Conservation (phyloP, 1,140 invertebrate species). For the Teleogryllus occipitalis region DNA sequence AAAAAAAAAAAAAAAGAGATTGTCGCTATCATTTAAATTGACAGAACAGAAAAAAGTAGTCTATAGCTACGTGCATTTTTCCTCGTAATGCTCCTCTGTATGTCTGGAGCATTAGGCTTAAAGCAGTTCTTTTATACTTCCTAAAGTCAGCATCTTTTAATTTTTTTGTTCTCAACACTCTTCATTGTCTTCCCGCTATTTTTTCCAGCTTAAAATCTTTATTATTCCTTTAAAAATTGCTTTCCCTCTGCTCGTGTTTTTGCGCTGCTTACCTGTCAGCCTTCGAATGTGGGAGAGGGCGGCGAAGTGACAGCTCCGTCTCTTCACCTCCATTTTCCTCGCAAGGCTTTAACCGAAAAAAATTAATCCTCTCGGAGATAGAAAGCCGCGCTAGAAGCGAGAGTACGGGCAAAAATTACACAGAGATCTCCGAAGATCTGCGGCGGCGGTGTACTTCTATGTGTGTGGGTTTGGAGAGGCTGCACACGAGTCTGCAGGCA, state of each 20-base stretch:
- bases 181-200: background rate
- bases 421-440: no score
- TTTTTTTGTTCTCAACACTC: conserved; percentile 1
- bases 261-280: background rate
- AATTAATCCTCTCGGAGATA: background rate
- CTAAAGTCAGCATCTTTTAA: background rate
- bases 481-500: no score
- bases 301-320: background rate
- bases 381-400: background rate
- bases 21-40: conserved; percentile 1
- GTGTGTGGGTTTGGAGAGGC: no score
- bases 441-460: no score
- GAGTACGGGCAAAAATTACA: no score
- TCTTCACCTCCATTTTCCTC: background rate
- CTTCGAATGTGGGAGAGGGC: background rate
- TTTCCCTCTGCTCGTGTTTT: background rate
- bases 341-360: background rate
- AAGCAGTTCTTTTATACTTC: background rate
- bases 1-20: background rate
- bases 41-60: conserved; percentile 1
- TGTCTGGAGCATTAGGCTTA: background rate
- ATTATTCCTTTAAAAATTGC: conserved; percentile 6
- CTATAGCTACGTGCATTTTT: background rate
- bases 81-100: background rate
- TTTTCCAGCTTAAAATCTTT: background rate